Evolutionary conservation across 2,797 vertebrate species (phyloP).

Genomic region (Typhlichthys subterraneus): DNA sequence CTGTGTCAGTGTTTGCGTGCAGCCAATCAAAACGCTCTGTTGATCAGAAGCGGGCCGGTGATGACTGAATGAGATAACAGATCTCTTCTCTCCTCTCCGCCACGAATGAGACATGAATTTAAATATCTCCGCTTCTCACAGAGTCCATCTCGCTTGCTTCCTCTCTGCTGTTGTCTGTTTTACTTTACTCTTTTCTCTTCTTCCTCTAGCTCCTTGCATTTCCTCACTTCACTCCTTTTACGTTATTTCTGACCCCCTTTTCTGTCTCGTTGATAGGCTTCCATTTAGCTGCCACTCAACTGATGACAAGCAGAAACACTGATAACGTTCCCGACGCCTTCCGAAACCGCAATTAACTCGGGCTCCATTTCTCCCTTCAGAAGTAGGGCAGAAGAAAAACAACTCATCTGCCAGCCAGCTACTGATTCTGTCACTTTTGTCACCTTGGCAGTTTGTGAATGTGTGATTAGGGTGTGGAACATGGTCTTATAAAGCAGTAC

Average conservation of each 20-base stretch:
- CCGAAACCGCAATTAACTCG: slow-evolving; percentile 61
- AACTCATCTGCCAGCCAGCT: slow-evolving; percentile 14
- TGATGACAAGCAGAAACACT: slow-evolving; percentile 33
- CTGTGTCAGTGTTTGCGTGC: slow-evolving; percentile 21
- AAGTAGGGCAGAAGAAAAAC: slow-evolving; percentile 3
- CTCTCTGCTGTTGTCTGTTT: slow-evolving; percentile 16
- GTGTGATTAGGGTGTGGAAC: slow-evolving; percentile 39
- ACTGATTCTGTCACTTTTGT: slow-evolving; percentile 13
- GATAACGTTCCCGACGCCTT: slow-evolving; percentile 52
- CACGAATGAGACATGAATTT: slow-evolving; percentile 36
- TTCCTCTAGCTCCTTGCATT: slow-evolving; percentile 14
- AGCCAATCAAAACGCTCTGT: slow-evolving; percentile 28
- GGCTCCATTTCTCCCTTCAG: slow-evolving; percentile 31
- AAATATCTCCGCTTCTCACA: slow-evolving; percentile 32
- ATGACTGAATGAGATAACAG: slow-evolving; percentile 36
- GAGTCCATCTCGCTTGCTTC: slow-evolving; percentile 4
- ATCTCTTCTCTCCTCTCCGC: slow-evolving; percentile 14
- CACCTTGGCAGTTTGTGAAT: slow-evolving; percentile 34
- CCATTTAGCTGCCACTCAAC: slow-evolving; percentile 59
- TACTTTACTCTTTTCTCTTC: not conserved
- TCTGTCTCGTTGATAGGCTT: slow-evolving; percentile 56
- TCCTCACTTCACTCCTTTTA: not conserved
- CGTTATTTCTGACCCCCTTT: slow-evolving; percentile 33
- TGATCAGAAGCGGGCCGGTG: slow-evolving; percentile 29
- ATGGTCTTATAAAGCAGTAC: slow-evolving; percentile 13